A percentile compares a stretch with the other conserved stretches of the same genome.
These are phyloP conservation scores for Aphrophora alni DNA, from an alignment of 2,888 invertebrate genomes.

Conservation along the genomic window DNA sequence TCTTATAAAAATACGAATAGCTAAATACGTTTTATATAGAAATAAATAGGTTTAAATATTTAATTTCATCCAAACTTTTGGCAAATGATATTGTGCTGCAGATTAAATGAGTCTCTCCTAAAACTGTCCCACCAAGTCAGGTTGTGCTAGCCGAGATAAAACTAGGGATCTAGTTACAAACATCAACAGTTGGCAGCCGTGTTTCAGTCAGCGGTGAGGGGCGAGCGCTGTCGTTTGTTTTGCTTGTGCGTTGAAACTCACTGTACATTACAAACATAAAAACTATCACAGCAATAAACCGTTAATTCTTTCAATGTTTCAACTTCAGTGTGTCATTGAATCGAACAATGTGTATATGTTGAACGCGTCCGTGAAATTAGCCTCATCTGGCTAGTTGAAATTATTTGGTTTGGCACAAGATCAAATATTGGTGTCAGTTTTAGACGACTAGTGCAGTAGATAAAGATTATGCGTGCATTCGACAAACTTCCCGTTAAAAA, in stretches of 20 bases:
- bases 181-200: not conserved
- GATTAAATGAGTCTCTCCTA: not conserved
- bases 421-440: constrained; percentile 2
- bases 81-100: no score
- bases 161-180: not conserved
- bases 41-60: no score
- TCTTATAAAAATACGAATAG: no score
- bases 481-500: not conserved
- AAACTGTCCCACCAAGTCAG: not conserved
- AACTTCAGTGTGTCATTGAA: not conserved
- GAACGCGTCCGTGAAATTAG: not conserved
- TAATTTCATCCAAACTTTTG: no score
- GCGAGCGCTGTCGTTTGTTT: constrained; percentile 6
- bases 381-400: not conserved
- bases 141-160: not conserved
- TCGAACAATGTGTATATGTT: not conserved
- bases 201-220: not conserved
- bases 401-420: not conserved
- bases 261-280: not conserved
- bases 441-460: not conserved
- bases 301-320: not conserved
- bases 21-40: no score
- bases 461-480: not conserved
- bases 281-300: not conserved
- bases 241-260: not conserved